Evolutionary conservation across 2,797 vertebrate species (phyloP).

Genomic region (Anabas testudineus): DNA sequence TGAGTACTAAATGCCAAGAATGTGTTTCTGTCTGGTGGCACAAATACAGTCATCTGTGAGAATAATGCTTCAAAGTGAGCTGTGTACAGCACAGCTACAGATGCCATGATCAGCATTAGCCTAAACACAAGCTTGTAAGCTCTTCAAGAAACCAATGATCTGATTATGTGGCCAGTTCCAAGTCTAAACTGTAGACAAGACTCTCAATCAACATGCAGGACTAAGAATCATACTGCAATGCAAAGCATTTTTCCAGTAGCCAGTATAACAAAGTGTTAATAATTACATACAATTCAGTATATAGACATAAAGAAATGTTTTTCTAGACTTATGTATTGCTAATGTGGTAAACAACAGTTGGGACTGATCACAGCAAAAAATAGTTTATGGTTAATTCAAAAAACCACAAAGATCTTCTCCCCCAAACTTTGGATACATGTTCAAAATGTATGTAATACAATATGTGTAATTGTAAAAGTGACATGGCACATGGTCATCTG

Average conservation of each 20-base stretch:
- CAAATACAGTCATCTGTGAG: slow-evolving; percentile 55
- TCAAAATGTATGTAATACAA: too few relatives aligned
- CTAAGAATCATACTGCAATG: slow-evolving; percentile 5
- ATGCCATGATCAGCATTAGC: slow-evolving; percentile 59
- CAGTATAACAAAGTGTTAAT: not conserved
- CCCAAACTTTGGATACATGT: not conserved
- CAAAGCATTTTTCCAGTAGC: slow-evolving; percentile 20
- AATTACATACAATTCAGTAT: not conserved
- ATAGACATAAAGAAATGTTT: not conserved
- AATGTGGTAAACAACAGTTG: not conserved
- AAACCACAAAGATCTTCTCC: not conserved
- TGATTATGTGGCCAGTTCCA: slow-evolving; percentile 64
- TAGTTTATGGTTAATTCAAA: not conserved
- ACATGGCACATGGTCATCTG: not conserved
- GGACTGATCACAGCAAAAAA: not conserved
- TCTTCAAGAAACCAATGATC: slow-evolving; percentile 68
- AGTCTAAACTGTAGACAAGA: slow-evolving; percentile 44
- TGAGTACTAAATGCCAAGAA: slow-evolving; percentile 54
- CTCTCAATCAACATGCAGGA: slow-evolving; percentile 21
- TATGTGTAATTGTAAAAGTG: not conserved
- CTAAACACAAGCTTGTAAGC: slow-evolving; percentile 56
- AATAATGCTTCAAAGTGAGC: slow-evolving; percentile 70
- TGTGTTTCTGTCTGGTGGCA: slow-evolving; percentile 62
- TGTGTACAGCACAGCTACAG: slow-evolving; percentile 63
- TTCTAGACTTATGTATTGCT: not conserved